A percentile compares a stretch with the other conserved stretches of the same genome.
These are phyloP conservation scores for Vespertilio murinus DNA, from an alignment of 2,797 vertebrate species.

Conservation along the genomic window DNA sequence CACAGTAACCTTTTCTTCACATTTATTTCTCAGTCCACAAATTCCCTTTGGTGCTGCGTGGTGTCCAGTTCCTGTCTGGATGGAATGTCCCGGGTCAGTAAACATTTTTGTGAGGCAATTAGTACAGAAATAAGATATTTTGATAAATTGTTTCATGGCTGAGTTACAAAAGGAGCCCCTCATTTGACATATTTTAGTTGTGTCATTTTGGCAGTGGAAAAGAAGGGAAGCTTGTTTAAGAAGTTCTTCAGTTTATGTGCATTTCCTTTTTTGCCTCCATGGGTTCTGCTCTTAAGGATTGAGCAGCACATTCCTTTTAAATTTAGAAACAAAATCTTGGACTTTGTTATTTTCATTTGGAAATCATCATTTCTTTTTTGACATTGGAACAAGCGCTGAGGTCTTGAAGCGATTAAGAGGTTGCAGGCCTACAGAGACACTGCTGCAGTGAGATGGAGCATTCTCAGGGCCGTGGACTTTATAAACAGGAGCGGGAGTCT, in stretches of 20 bases:
- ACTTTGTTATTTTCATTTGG: conserved; percentile 3
- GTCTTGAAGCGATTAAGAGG: not conserved
- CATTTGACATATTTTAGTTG: not conserved
- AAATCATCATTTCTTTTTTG: not conserved
- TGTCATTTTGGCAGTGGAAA: not conserved
- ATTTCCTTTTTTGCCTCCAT: not conserved
- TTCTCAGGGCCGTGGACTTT: not conserved
- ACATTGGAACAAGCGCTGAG: not conserved
- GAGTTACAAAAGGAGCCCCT: not conserved
- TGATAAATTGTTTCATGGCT: not conserved
- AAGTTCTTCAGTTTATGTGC: not conserved
- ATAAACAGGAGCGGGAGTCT: not conserved
- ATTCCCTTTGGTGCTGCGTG: not conserved
- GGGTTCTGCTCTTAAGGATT: not conserved
- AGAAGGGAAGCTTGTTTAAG: not conserved
- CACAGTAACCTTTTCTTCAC: not conserved
- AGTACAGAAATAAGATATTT: not conserved
- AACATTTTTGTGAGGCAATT: not conserved
- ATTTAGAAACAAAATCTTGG: conserved; percentile 29
- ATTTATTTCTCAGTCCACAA: not conserved
- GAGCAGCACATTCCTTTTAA: not conserved
- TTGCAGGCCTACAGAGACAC: not conserved
- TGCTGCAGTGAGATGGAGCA: not conserved
- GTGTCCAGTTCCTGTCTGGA: not conserved
- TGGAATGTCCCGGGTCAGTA: not conserved